phyloP scores from a whole-genome alignment of 2,888 invertebrate species.

The Lithosia quadra region DNA sequence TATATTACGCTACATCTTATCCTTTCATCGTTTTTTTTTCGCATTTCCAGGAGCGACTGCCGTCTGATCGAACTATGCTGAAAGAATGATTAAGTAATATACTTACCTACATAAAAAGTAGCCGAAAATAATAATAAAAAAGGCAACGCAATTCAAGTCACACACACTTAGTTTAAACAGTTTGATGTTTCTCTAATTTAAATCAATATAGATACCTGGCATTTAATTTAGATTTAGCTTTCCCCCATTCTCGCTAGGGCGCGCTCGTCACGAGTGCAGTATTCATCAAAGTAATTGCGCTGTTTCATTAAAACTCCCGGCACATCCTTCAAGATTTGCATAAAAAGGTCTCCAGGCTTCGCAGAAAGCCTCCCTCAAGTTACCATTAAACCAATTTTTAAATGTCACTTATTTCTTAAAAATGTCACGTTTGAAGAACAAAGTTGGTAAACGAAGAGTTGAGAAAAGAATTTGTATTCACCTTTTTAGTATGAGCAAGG shows the following conservation, averaged over 20 bases:
- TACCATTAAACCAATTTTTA: conserved; percentile 75
- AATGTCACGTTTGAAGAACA: conserved; percentile 60
- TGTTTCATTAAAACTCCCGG: conserved; percentile 82
- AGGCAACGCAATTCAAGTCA: conserved; percentile 11
- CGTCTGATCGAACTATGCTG: too few relatives aligned
- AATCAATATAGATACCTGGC: conserved; percentile 64
- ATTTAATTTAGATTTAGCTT: conserved; percentile 62
- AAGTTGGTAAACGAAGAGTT: conserved; percentile 47
- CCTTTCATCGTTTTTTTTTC: too few relatives aligned
- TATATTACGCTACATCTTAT: too few relatives aligned
- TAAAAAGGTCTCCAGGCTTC: conserved; percentile 77
- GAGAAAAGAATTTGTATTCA: background rate
- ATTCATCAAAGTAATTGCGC: conserved; percentile 81
- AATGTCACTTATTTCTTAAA: conserved; percentile 65
- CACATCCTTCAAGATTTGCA: conserved; percentile 84
- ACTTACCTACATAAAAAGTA: background rate
- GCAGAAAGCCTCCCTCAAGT: conserved; percentile 56
- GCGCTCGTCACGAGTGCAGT: conserved; percentile 70
- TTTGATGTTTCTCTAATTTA: conserved; percentile 54
- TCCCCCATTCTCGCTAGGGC: conserved; percentile 50
- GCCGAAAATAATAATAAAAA: background rate
- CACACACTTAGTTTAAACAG: conserved; percentile 23
- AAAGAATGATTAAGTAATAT: too few relatives aligned
- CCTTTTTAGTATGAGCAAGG: conserved; percentile 6
- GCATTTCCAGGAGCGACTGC: too few relatives aligned